Conservation (phyloP, 2,888 invertebrate species). For the Matsumyia berberina region DNA sequence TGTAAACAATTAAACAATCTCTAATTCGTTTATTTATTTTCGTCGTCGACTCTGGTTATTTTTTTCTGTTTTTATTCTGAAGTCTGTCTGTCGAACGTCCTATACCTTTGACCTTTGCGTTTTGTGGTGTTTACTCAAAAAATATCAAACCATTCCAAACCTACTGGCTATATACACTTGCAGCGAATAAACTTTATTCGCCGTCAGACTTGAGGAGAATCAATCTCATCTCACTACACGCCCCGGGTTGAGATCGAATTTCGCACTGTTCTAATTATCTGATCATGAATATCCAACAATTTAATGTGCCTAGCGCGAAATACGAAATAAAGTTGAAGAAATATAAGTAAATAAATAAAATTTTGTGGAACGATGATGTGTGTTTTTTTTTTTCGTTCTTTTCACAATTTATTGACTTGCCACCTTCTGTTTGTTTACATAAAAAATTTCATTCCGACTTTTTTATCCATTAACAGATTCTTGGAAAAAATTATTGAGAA, state of each 20-base stretch:
- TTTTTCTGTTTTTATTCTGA: background rate
- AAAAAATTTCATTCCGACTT: conserved; percentile 39
- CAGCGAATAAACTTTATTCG: conserved; percentile 6
- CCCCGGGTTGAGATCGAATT: conserved; percentile 11
- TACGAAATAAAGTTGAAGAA: conserved; percentile 25
- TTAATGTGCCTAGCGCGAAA: conserved; percentile 30
- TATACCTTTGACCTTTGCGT: conserved; percentile 1
- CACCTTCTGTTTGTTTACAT: conserved; percentile 42
- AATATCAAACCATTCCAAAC: background rate
- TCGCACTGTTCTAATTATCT: conserved; percentile 56
- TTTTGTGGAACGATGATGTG: conserved; percentile 18
- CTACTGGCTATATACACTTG: background rate
- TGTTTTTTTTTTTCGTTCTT: background rate
- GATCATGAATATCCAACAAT: conserved; percentile 51
- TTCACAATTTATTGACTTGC: conserved; percentile 16
- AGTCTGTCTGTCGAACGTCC: background rate
- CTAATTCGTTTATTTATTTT: background rate
- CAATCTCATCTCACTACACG: background rate
- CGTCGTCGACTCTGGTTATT: background rate
- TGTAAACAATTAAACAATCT: background rate
- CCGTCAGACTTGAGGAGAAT: background rate
- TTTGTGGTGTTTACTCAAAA: background rate
- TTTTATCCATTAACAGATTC: conserved; percentile 24
- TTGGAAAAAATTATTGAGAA: conserved; percentile 1
- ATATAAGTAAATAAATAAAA: conserved; percentile 38